Evolutionary conservation across 2,888 invertebrate species (phyloP).

Genomic region (Gerris lacustris): DNA sequence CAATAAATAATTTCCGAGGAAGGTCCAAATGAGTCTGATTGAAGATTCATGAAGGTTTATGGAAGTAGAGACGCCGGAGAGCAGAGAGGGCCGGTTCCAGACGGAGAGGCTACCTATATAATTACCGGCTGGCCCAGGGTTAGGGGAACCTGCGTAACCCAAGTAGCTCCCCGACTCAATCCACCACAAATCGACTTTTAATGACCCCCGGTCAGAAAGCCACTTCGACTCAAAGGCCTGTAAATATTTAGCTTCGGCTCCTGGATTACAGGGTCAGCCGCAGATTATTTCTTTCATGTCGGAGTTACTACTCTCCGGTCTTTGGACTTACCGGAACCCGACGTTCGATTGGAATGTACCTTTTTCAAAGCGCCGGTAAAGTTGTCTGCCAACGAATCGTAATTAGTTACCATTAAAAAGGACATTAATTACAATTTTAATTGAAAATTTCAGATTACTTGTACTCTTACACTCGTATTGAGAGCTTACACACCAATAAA

Average conservation of each 20-base stretch:
- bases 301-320: background rate
- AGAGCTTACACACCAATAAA: no score
- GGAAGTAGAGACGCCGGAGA: background rate
- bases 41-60: background rate
- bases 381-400: no score
- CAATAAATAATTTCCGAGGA: background rate
- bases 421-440: no score
- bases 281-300: background rate
- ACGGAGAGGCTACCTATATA: background rate
- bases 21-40: background rate
- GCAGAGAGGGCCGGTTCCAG: background rate
- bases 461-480: no score
- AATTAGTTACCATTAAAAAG: no score
- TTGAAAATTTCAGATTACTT: no score
- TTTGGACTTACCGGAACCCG: background rate
- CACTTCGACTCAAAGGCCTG: background rate
- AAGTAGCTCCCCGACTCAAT: background rate
- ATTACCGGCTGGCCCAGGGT: background rate
- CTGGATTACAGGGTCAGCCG: background rate
- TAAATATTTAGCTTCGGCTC: constrained; percentile 3
- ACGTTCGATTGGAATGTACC: background rate
- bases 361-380: no score
- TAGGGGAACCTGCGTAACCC: background rate
- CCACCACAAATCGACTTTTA: constrained; percentile 3
- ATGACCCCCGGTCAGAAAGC: background rate